These are phyloP conservation scores for Menidia menidia DNA, from an alignment of 2,797 vertebrate genomes.

Conservation along the genomic window DNA sequence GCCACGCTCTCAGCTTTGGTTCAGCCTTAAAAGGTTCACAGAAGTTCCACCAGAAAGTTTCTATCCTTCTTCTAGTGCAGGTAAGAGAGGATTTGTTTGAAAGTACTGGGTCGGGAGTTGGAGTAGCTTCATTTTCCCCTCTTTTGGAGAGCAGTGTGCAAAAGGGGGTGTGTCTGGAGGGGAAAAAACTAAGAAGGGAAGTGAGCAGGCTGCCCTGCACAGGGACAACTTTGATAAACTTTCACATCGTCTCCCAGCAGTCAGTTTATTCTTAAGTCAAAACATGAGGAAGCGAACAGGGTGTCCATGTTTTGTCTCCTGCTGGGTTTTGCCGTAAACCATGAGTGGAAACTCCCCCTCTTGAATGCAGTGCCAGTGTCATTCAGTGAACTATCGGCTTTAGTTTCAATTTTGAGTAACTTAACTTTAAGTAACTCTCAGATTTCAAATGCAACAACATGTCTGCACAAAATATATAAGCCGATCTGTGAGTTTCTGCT, in stretches of 20 bases:
- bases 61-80: constrained; percentile 38
- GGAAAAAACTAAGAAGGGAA: constrained; percentile 43
- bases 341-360: constrained; percentile 20
- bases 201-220: constrained; percentile 31
- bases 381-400: constrained; percentile 9
- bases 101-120: constrained; percentile 20
- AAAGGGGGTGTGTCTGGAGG: constrained; percentile 78
- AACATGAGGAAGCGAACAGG: constrained; percentile 16
- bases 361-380: constrained; percentile 8
- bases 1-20: constrained; percentile 38
- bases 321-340: constrained; percentile 28
- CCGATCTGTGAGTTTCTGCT: not conserved
- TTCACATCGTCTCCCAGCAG: constrained; percentile 27
- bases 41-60: constrained; percentile 17
- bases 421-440: not conserved
- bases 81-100: constrained; percentile 58
- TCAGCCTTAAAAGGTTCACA: constrained; percentile 24
- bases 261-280: constrained; percentile 13
- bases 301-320: constrained; percentile 44
- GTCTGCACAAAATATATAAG: not conserved
- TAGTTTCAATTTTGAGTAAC: too few species aligned
- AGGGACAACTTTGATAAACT: constrained; percentile 4
- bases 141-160: constrained; percentile 62
- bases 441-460: not conserved
- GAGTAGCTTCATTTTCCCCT: constrained; percentile 12